Evolutionary conservation across 2,113 vertebrate species (phyloP).

Genomic region (Varanus komodoensis): DNA sequence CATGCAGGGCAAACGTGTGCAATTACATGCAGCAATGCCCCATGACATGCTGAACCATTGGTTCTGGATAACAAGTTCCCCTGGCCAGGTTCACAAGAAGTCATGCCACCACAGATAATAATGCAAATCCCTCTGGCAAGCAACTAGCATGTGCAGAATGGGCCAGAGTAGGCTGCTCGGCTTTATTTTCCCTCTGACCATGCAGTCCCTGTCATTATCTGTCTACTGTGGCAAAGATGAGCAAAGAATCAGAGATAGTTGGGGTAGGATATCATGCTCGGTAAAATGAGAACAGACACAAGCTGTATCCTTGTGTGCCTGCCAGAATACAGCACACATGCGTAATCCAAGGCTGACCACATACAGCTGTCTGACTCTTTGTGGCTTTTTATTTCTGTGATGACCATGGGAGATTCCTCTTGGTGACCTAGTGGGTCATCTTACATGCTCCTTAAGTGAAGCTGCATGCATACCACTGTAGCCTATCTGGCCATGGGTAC

Average conservation of each 20-base stretch:
- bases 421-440: background rate
- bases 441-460: background rate
- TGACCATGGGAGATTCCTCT: background rate
- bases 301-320: background rate
- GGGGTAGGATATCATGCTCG: no score
- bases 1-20: no score
- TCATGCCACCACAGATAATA: no score
- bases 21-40: no score
- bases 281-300: background rate
- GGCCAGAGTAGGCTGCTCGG: no score
- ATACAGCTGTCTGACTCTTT: background rate
- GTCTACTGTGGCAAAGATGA: background rate
- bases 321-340: background rate
- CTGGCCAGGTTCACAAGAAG: no score
- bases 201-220: background rate
- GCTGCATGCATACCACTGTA: background rate
- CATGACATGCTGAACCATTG: no score
- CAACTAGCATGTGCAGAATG: no score
- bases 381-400: background rate
- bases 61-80: no score
- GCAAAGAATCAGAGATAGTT: background rate
- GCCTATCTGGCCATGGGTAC: background rate
- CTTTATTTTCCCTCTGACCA: no score
- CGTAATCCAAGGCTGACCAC: background rate
- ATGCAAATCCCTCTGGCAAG: no score